Conservation (phyloP, 2,113 vertebrate genomes). For the Trogon surrucura region DNA sequence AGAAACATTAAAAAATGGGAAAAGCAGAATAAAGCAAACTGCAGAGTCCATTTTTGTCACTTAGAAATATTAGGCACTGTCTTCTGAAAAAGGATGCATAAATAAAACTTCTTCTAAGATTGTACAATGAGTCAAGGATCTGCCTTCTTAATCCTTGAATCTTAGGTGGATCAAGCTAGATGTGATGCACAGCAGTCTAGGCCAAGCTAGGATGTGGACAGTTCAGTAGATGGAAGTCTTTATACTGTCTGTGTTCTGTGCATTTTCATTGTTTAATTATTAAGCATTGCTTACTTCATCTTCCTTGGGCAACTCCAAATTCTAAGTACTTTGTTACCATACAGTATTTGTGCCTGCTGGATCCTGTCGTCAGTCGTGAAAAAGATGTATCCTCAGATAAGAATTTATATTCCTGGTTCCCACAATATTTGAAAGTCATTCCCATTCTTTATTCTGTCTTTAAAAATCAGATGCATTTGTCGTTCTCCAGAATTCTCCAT, state of each 20-base stretch:
- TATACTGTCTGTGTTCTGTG: not conserved
- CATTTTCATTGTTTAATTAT: not conserved
- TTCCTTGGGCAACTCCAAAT: not conserved
- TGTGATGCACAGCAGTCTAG: not conserved
- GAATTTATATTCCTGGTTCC: not conserved
- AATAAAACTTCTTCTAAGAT: not conserved
- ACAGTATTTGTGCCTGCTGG: not conserved
- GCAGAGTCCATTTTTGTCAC: not conserved
- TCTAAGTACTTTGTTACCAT: not conserved
- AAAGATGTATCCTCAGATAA: not conserved
- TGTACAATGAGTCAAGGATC: not conserved
- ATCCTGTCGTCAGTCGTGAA: not conserved
- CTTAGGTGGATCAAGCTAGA: not conserved
- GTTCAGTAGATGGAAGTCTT: not conserved
- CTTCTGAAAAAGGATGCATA: not conserved
- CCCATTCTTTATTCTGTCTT: not conserved
- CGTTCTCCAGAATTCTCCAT: not conserved
- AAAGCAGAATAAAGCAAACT: not conserved
- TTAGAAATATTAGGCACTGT: not conserved
- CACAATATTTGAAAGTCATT: not conserved
- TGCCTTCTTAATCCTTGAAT: not conserved
- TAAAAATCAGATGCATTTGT: not conserved
- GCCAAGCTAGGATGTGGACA: not conserved
- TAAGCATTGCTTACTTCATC: not conserved
- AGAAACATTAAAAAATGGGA: not conserved